A percentile compares a stretch with the other conserved stretches of the same genome.
These are phyloP conservation scores for Xanthorhoe spadicearia DNA, from an alignment of 2,888 invertebrate genomes.

Conservation along the genomic window DNA sequence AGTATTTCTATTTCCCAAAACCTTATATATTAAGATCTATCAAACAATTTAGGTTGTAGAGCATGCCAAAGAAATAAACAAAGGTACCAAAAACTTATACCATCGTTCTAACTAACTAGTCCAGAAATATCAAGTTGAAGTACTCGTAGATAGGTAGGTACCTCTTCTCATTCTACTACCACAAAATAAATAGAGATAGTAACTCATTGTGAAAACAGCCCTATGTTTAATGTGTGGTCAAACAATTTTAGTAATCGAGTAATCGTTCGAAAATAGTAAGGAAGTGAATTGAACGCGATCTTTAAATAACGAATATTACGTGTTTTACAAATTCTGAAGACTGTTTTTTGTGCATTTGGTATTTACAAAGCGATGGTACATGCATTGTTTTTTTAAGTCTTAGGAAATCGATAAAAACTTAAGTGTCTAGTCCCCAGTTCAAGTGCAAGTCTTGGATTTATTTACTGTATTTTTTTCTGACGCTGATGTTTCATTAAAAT, in stretches of 20 bases:
- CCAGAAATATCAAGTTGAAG: too few species aligned
- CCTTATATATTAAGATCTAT: too few species aligned
- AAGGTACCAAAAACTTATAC: too few species aligned
- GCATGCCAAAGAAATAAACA: too few species aligned
- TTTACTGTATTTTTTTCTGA: background rate
- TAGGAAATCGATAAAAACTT: background rate
- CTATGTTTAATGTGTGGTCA: constrained; percentile 18
- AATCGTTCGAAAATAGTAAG: constrained; percentile 27
- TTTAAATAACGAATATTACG: constrained; percentile 24
- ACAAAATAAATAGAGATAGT: too few species aligned
- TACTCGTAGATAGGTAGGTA: too few species aligned
- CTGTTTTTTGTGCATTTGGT: constrained; percentile 8
- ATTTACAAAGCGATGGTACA: background rate
- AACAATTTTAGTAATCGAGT: constrained; percentile 23
- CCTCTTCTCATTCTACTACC: too few species aligned
- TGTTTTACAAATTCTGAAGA: constrained; percentile 18
- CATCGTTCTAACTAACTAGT: too few species aligned
- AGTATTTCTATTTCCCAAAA: too few species aligned
- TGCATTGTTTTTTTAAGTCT: background rate
- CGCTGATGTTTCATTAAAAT: too few species aligned
- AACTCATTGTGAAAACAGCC: constrained; percentile 14
- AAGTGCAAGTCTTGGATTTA: too few species aligned
- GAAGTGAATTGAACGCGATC: constrained; percentile 28
- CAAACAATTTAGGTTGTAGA: too few species aligned
- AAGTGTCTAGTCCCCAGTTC: background rate